Conservation (phyloP, 2,888 invertebrate species). For the Pimpla rufipes region DNA sequence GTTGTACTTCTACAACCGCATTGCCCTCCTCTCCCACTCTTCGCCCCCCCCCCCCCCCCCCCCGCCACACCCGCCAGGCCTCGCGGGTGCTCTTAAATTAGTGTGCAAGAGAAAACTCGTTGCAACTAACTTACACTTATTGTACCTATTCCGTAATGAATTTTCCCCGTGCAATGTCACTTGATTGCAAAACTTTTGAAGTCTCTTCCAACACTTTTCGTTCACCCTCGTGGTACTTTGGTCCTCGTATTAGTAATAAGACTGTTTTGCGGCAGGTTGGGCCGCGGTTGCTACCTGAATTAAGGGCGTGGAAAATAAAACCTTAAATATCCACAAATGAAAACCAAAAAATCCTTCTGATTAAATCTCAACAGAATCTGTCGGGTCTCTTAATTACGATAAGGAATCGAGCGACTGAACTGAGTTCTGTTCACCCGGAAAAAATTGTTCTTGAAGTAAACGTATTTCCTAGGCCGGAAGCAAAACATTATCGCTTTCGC, state of each 20-base stretch:
- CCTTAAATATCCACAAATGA: no score
- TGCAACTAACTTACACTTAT: slow-evolving; percentile 25
- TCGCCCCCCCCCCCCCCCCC: neutral
- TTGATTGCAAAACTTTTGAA: slow-evolving; percentile 27
- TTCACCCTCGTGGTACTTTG: neutral
- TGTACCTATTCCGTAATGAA: neutral
- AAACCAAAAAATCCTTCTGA: no score
- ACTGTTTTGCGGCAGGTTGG: neutral
- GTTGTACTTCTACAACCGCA: slow-evolving; percentile 7
- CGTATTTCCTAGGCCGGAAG: no score
- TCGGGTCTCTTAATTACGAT: neutral
- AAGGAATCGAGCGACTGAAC: neutral
- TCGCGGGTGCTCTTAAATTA: neutral
- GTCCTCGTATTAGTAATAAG: neutral
- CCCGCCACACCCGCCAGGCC: neutral
- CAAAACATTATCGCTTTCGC: no score
- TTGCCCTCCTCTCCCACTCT: neutral
- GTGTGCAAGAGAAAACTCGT: slow-evolving; percentile 27
- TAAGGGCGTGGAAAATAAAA: neutral
- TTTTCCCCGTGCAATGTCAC: slow-evolving; percentile 16
- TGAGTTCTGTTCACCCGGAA: no score
- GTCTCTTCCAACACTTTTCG: neutral
- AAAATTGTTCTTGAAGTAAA: no score
- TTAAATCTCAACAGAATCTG: no score
- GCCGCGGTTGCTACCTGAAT: neutral